Percentiles rank a stretch among this genome's conserved stretches.
These are phyloP conservation scores for Pilophorus perplexus DNA, from an alignment of 2,888 invertebrate species.

Conservation along the genomic window DNA sequence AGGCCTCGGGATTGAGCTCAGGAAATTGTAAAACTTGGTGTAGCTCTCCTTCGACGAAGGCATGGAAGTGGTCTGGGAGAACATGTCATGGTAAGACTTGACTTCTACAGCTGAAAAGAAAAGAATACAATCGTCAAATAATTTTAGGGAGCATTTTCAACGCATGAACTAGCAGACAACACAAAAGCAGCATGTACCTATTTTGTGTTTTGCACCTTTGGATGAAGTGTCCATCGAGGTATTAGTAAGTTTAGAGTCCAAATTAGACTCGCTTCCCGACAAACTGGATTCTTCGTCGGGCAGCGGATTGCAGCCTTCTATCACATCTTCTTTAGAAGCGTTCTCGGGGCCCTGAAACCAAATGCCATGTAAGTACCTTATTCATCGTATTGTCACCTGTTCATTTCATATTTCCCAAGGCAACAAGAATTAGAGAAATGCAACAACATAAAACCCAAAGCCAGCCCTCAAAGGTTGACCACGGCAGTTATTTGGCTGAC, in stretches of 20 bases:
- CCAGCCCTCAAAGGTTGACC: no score
- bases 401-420: no score
- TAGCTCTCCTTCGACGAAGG: slow-evolving; percentile 37
- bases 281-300: slow-evolving; percentile 54
- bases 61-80: slow-evolving; percentile 44
- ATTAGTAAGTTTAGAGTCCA: slow-evolving; percentile 44
- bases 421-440: no score
- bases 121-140: no score
- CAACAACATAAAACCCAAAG: no score
- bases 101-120: slow-evolving; percentile 50
- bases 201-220: slow-evolving; percentile 44
- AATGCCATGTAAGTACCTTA: no score
- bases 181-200: no score
- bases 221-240: slow-evolving; percentile 43
- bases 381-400: no score
- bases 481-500: no score
- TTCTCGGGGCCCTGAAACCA: slow-evolving; percentile 21
- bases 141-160: no score
- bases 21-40: slow-evolving; percentile 38
- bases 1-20: slow-evolving; percentile 54
- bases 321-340: slow-evolving; percentile 45
- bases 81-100: slow-evolving; percentile 46
- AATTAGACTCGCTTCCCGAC: slow-evolving; percentile 52
- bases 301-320: slow-evolving; percentile 47
- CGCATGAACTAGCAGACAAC: no score